Conservation (phyloP, 92 coral and sea anemone genomes). For the Palythoa grandiflora region DNA sequence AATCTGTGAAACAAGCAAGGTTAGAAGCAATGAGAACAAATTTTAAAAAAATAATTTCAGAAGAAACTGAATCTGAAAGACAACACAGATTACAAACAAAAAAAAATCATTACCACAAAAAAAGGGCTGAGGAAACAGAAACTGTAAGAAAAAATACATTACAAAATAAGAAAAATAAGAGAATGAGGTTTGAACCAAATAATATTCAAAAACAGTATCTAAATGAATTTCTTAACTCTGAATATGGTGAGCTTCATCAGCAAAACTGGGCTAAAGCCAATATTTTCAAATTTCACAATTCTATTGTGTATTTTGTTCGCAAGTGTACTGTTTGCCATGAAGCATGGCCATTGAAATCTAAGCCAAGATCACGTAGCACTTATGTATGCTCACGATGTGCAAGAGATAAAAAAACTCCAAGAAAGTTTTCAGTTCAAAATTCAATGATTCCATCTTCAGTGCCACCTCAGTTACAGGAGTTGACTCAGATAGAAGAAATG, state of each 20-base stretch:
- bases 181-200: background rate
- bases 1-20: background rate
- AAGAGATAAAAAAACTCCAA: too few species aligned
- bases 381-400: too few species aligned
- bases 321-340: too few species aligned
- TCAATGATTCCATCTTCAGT: too few species aligned
- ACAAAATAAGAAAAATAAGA: background rate
- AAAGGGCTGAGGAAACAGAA: background rate
- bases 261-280: background rate
- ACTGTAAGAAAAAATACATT: background rate
- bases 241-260: constrained; percentile 3
- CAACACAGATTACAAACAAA: background rate
- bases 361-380: too few species aligned
- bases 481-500: too few species aligned
- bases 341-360: too few species aligned
- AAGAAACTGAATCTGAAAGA: background rate
- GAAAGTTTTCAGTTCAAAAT: too few species aligned
- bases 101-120: background rate
- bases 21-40: background rate
- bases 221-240: background rate
- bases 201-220: constrained; percentile 9
- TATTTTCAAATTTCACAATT: too few species aligned
- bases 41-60: background rate
- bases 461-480: too few species aligned
- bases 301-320: too few species aligned